These are phyloP conservation scores for Isichthys henryi DNA, from an alignment of 2,113 vertebrate species.

Conservation along the genomic window DNA sequence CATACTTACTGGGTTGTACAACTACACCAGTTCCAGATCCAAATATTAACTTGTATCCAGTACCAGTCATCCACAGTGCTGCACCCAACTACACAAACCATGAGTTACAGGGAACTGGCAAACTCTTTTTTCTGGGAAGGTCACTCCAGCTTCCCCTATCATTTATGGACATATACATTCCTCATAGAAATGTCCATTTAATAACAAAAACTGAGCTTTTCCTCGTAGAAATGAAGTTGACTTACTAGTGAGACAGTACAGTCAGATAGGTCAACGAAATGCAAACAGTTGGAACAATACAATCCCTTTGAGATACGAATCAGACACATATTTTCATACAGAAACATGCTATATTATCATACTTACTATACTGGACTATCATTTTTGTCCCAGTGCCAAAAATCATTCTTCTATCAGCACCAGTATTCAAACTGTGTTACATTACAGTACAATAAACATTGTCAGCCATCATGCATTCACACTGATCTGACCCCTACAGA, in stretches of 20 bases:
- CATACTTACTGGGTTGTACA: constrained; percentile 39
- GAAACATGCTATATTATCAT: neutral
- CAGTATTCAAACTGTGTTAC: constrained; percentile 16
- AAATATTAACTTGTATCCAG: constrained; percentile 28
- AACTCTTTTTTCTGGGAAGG: neutral
- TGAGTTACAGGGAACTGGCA: neutral
- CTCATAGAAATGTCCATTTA: neutral
- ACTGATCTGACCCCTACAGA: neutral
- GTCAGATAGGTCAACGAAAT: neutral
- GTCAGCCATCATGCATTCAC: neutral
- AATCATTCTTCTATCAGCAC: neutral
- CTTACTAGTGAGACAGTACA: neutral
- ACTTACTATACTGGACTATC: neutral
- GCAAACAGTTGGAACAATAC: neutral
- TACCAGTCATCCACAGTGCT: neutral
- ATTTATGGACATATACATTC: neutral
- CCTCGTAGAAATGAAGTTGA: neutral
- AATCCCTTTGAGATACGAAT: neutral
- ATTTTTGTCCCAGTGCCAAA: constrained; percentile 16
- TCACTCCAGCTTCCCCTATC: neutral
- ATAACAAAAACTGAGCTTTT: neutral
- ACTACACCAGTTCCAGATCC: constrained; percentile 37
- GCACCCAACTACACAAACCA: neutral
- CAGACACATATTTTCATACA: neutral
- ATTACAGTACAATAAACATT: neutral